These are phyloP conservation scores for Phoeniculus purpureus DNA, from an alignment of 2,797 vertebrate species.

Conservation along the genomic window DNA sequence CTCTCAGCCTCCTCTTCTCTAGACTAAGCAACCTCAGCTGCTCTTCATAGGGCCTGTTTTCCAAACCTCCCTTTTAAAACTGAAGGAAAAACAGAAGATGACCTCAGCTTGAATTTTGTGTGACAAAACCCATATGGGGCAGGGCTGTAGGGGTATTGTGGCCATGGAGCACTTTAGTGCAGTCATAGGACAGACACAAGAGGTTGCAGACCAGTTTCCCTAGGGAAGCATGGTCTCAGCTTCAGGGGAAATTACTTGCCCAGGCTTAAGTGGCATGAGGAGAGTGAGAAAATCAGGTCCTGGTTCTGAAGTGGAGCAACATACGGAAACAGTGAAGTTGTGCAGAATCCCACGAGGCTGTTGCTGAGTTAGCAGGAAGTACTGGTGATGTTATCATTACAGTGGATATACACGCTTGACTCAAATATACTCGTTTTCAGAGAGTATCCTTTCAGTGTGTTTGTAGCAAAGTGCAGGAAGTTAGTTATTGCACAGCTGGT, in stretches of 20 bases:
- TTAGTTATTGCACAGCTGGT: constrained; percentile 65
- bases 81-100: not conserved
- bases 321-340: rapidly evolving
- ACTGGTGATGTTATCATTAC: not conserved
- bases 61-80: not conserved
- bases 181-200: not conserved
- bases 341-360: not conserved
- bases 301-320: not conserved
- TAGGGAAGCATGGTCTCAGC: not conserved
- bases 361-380: not conserved
- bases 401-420: not conserved
- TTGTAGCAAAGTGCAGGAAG: constrained; percentile 48
- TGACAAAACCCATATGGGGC: rapidly evolving
- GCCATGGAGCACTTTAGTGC: not conserved
- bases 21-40: no score
- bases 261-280: not conserved
- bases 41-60: no score
- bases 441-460: constrained; percentile 2
- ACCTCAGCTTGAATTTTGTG: not conserved
- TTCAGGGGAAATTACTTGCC: not conserved
- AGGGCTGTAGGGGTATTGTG: rapidly evolving
- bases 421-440: constrained; percentile 3
- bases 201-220: not conserved
- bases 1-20: no score
- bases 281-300: not conserved